Conservation (phyloP, 2,888 invertebrate genomes). For the Phortica magna region DNA sequence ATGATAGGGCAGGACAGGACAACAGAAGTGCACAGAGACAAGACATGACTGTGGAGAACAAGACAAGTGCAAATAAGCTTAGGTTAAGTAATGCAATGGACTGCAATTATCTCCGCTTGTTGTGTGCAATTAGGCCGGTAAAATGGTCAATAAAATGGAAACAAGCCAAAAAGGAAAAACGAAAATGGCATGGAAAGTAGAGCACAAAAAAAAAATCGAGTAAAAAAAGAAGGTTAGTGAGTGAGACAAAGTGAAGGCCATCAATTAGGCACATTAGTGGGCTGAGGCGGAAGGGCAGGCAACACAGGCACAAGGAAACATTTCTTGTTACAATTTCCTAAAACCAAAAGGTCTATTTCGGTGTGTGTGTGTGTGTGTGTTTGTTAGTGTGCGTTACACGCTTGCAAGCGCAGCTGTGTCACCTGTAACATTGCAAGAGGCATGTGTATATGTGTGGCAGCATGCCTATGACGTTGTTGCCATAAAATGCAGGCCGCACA, state of each 20-base stretch:
- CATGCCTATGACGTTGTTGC: constrained; percentile 1
- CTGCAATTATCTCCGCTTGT: background rate
- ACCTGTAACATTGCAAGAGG: background rate
- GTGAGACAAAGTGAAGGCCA: background rate
- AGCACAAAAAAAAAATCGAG: background rate
- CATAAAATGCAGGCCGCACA: background rate
- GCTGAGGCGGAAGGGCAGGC: background rate
- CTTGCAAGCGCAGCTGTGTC: constrained; percentile 32
- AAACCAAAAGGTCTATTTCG: background rate
- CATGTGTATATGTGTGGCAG: background rate
- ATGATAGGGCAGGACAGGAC: too few species aligned
- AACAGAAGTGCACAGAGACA: too few species aligned
- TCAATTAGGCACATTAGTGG: constrained; percentile 27
- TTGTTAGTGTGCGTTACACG: constrained; percentile 6
- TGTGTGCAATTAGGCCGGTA: background rate
- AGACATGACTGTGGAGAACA: too few species aligned
- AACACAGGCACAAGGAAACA: background rate
- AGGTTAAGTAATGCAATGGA: background rate
- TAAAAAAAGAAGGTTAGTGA: background rate
- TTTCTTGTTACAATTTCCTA: background rate
- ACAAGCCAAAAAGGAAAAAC: background rate
- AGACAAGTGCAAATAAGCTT: background rate
- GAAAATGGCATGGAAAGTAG: background rate
- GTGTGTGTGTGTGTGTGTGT: background rate
- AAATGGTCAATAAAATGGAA: constrained; percentile 2